These are phyloP conservation scores for Drosophila subobscura DNA, from an alignment of 1,140 invertebrate genomes.

Conservation along the genomic window DNA sequence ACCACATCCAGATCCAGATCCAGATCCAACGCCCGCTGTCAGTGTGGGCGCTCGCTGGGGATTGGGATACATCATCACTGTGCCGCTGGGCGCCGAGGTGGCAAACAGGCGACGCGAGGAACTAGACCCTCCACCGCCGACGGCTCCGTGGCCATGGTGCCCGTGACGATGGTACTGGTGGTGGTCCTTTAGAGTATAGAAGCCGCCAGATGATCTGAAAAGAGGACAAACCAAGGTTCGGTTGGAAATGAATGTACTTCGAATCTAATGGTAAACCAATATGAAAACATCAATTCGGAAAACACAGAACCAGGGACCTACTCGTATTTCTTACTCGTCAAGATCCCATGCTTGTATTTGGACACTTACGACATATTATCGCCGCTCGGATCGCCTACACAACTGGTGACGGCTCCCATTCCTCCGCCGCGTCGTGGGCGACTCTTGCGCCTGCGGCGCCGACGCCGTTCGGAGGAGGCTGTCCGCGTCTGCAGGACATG, in stretches of 20 bases:
- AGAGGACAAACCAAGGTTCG: background rate
- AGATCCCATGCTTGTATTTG: no score
- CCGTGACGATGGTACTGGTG: conserved; percentile 67
- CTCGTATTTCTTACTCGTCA: no score
- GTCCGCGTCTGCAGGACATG: conserved; percentile 80
- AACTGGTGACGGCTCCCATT: conserved; percentile 69
- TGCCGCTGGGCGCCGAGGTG: conserved; percentile 78
- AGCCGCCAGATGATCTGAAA: conserved; percentile 77
- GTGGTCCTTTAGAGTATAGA: conserved; percentile 77
- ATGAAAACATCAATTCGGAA: background rate
- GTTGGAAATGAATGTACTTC: background rate
- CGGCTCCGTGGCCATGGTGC: conserved; percentile 39
- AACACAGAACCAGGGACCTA: background rate
- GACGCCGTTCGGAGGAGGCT: conserved; percentile 74
- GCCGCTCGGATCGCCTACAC: conserved; percentile 72
- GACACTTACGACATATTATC: conserved; percentile 83
- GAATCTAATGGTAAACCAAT: background rate
- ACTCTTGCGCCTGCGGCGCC: conserved; percentile 74
- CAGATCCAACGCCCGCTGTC: conserved; percentile 9
- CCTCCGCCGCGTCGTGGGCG: conserved; percentile 72
- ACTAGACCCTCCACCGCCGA: conserved; percentile 26
- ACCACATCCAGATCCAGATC: background rate
- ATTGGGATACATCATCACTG: conserved; percentile 82
- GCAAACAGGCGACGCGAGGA: conserved; percentile 71
- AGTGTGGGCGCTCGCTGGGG: conserved; percentile 40